phyloP scores from a whole-genome alignment of 2,797 vertebrate species.

The Brachymystax lenok region DNA sequence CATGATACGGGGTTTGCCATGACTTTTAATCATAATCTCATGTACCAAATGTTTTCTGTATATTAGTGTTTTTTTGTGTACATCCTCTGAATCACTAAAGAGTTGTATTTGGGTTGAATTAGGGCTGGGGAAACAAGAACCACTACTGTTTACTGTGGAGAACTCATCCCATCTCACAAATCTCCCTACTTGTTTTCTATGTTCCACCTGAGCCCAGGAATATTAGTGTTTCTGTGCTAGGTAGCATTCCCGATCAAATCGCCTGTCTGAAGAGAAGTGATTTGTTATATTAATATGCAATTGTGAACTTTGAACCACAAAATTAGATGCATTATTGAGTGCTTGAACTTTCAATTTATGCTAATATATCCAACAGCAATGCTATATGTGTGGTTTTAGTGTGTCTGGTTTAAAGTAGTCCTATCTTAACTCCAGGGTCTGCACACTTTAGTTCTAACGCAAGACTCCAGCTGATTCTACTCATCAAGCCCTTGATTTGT shows the following conservation, averaged over 20 bases:
- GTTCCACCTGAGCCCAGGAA: not conserved
- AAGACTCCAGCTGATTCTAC: too few species aligned
- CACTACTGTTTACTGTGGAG: not conserved
- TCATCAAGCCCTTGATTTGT: too few species aligned
- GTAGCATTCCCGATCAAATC: not conserved
- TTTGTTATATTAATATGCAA: conserved; percentile 10
- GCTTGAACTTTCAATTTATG: conserved; percentile 23
- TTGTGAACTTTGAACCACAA: conserved; percentile 13
- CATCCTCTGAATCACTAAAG: not conserved
- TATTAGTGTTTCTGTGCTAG: not conserved
- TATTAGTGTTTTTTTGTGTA: not conserved
- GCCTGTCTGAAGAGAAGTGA: conserved; percentile 21
- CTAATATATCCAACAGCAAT: conserved; percentile 7
- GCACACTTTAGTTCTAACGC: too few species aligned
- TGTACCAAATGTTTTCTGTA: not conserved
- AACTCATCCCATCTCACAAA: not conserved
- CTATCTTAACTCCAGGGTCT: not conserved
- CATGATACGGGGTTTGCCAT: not conserved
- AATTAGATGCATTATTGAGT: conserved; percentile 4
- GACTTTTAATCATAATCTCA: not conserved
- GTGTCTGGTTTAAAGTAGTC: not conserved
- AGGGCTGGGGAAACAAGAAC: not conserved
- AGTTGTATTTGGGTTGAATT: too few species aligned
- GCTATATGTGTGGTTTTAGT: not conserved
- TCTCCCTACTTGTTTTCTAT: not conserved